Percentiles rank a stretch among this genome's conserved stretches.
phyloP scores from a whole-genome alignment of 2,888 invertebrate genomes.

The Drosophila phalerata region DNA sequence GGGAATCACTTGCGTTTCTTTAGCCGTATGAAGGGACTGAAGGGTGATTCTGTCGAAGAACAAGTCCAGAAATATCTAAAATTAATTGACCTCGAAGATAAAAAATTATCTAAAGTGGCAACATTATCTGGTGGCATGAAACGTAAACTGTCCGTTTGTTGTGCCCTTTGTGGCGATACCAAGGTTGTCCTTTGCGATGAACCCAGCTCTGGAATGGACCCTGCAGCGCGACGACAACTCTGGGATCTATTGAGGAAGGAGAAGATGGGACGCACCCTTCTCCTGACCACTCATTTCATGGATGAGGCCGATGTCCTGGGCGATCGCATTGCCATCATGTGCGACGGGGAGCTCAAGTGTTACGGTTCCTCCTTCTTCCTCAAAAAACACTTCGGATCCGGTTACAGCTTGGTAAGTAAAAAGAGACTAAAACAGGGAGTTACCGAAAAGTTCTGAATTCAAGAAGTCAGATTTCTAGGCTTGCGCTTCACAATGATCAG shows the following conservation, averaged over 20 bases:
- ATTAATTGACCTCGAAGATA: slow-evolving; percentile 89
- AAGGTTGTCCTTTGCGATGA: slow-evolving; percentile 91
- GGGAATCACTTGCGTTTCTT: slow-evolving; percentile 94
- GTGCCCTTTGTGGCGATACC: slow-evolving; percentile 91
- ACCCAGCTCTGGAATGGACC: slow-evolving; percentile 95
- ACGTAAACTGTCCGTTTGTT: slow-evolving; percentile 90
- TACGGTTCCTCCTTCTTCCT: slow-evolving; percentile 93
- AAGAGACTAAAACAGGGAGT: neutral
- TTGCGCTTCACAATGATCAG: too few relatives aligned
- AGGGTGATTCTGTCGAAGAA: slow-evolving; percentile 86
- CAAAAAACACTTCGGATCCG: slow-evolving; percentile 94
- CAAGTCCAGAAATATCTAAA: slow-evolving; percentile 89
- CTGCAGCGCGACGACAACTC: slow-evolving; percentile 92
- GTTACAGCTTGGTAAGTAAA: slow-evolving; percentile 89
- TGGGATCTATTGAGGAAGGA: slow-evolving; percentile 93
- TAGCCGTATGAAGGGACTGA: slow-evolving; percentile 89
- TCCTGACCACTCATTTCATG: slow-evolving; percentile 95
- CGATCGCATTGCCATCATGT: slow-evolving; percentile 95
- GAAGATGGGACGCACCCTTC: slow-evolving; percentile 91
- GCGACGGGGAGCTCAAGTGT: slow-evolving; percentile 92
- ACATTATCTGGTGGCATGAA: slow-evolving; percentile 93
- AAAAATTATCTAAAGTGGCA: slow-evolving; percentile 87
- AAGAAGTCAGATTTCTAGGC: too few relatives aligned
- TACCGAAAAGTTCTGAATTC: too few relatives aligned
- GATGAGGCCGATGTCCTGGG: slow-evolving; percentile 95